Percentiles rank a stretch among this genome's conserved stretches.
These are phyloP conservation scores for Sciaenops ocellatus DNA, from an alignment of 2,797 vertebrate species.

Conservation along the genomic window DNA sequence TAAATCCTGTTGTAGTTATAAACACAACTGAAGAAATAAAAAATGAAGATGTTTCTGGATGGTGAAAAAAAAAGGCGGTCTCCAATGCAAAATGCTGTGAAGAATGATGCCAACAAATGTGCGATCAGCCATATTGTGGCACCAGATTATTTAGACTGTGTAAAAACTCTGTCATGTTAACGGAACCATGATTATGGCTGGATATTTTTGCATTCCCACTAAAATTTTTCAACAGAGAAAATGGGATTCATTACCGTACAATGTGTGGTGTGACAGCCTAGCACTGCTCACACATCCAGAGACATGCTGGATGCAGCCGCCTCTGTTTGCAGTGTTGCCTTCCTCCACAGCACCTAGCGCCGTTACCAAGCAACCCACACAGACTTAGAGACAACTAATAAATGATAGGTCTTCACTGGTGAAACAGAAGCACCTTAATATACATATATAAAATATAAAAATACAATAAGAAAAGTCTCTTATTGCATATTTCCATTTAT, in stretches of 20 bases:
- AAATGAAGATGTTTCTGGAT: slow-evolving; percentile 46
- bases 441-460: slow-evolving; percentile 45
- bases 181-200: background rate
- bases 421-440: slow-evolving; percentile 57
- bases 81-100: slow-evolving; percentile 43
- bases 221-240: slow-evolving; percentile 32
- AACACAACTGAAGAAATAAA: slow-evolving; percentile 19
- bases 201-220: slow-evolving; percentile 7
- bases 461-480: slow-evolving; percentile 5
- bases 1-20: slow-evolving; percentile 10
- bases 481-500: background rate
- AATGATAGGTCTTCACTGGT: slow-evolving; percentile 66
- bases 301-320: slow-evolving; percentile 76
- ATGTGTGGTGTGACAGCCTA: slow-evolving; percentile 42
- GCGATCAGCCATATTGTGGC: slow-evolving; percentile 10
- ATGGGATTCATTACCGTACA: slow-evolving; percentile 41
- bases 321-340: slow-evolving; percentile 79
- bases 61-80: slow-evolving; percentile 35
- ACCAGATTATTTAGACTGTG: slow-evolving; percentile 4
- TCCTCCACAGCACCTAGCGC: slow-evolving; percentile 75
- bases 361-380: slow-evolving; percentile 84
- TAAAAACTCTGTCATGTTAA: background rate
- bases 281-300: slow-evolving; percentile 68
- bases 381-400: slow-evolving; percentile 78
- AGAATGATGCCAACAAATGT: slow-evolving; percentile 32